Evolutionary conservation across 2,888 invertebrate genomes (phyloP).

Genomic region (Gerris lacustris): DNA sequence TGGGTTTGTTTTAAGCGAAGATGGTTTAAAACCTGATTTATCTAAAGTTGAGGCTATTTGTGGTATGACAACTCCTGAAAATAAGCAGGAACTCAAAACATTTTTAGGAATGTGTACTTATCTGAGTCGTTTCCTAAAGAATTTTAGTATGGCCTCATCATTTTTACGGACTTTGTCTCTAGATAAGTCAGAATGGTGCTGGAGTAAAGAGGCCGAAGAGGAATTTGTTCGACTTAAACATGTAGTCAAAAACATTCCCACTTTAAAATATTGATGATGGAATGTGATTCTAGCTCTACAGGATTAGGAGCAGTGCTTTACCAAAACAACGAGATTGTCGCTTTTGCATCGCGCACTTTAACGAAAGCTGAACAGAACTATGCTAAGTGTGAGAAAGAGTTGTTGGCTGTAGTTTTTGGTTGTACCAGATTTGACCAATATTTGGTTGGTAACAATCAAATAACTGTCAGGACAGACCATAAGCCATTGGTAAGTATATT

Average conservation of each 20-base stretch:
- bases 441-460: neutral
- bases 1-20: conserved; percentile 6
- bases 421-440: neutral
- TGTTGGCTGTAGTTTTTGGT: neutral
- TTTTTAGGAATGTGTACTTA: conserved; percentile 14
- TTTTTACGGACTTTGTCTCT: conserved; percentile 25
- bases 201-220: conserved; percentile 20
- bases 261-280: conserved; percentile 29
- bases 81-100: conserved; percentile 9
- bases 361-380: neutral
- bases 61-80: conserved; percentile 5
- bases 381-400: neutral
- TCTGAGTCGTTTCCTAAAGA: conserved; percentile 25
- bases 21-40: conserved; percentile 9
- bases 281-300: conserved; percentile 28
- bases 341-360: neutral
- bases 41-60: conserved; percentile 11
- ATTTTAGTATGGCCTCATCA: conserved; percentile 24
- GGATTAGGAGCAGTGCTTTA: conserved; percentile 3
- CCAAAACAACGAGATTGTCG: neutral
- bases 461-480: neutral
- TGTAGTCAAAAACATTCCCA: conserved; percentile 19
- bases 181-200: conserved; percentile 23
- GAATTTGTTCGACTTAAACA: conserved; percentile 27
- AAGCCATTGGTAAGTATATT: neutral